These are phyloP conservation scores for Odontophorus gujanensis DNA, from an alignment of 2,113 vertebrate species.

Conservation along the genomic window DNA sequence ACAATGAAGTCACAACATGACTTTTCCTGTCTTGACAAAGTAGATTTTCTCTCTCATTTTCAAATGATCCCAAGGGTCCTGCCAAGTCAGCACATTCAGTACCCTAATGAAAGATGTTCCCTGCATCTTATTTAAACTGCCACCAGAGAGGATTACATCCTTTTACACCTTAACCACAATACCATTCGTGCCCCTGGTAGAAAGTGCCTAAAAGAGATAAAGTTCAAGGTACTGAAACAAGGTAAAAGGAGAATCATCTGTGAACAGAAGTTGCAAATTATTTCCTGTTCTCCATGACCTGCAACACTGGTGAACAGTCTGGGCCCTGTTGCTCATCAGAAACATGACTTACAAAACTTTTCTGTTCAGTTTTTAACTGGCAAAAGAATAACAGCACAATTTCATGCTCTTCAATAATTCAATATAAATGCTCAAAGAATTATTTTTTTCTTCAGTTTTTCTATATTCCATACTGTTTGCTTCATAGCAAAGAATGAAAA, in stretches of 20 bases:
- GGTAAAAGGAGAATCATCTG: neutral
- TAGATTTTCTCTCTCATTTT: neutral
- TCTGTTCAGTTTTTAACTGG: neutral
- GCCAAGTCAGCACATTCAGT: neutral
- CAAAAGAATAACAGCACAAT: neutral
- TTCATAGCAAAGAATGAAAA: slow-evolving; percentile 31
- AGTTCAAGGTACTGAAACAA: neutral
- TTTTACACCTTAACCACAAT: neutral
- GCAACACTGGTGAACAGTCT: neutral
- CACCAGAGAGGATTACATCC: neutral
- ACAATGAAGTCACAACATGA: neutral
- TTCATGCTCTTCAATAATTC: neutral
- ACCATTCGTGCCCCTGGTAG: neutral
- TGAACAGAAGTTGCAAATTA: neutral
- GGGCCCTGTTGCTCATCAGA: neutral
- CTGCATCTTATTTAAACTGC: neutral
- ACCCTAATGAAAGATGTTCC: neutral
- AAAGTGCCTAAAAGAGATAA: neutral
- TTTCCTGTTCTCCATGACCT: neutral
- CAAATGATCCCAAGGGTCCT: neutral
- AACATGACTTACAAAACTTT: neutral
- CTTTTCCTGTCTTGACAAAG: neutral
- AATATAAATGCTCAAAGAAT: neutral
- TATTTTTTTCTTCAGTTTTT: slow-evolving; percentile 17
- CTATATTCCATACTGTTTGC: neutral